A percentile compares a stretch with the other conserved stretches of the same genome.
Conservation (phyloP, 2,797 vertebrate genomes). For the Mormyrus hasselquistii region DNA sequence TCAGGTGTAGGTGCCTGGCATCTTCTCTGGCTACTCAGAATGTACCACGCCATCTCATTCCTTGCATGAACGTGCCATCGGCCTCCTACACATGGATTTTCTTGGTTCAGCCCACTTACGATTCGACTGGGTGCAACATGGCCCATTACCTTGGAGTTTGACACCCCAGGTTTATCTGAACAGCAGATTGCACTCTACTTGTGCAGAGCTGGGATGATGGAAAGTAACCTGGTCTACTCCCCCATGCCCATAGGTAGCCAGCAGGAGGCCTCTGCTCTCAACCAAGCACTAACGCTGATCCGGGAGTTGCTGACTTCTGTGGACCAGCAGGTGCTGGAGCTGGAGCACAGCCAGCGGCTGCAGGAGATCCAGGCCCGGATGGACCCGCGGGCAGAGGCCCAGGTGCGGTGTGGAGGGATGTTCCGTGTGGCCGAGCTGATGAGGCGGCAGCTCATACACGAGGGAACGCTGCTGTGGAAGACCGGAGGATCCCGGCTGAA, state of each 20-base stretch:
- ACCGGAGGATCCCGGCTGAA: conserved; percentile 74
- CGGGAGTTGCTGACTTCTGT: conserved; percentile 74
- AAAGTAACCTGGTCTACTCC: background rate
- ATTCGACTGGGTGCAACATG: background rate
- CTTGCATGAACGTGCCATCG: background rate
- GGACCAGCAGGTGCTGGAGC: conserved; percentile 78
- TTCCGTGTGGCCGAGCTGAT: conserved; percentile 78
- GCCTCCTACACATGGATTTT: background rate
- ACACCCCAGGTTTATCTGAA: background rate
- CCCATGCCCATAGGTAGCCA: conserved; percentile 36
- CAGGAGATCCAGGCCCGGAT: conserved; percentile 77
- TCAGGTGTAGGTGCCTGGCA: background rate
- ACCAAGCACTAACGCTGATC: conserved; percentile 58
- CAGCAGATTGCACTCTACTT: background rate
- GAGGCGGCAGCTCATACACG: conserved; percentile 75
- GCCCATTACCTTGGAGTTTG: background rate
- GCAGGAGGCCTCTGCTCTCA: conserved; percentile 64
- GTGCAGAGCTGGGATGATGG: background rate
- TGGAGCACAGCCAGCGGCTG: conserved; percentile 71
- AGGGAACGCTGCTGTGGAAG: conserved; percentile 80
- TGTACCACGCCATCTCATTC: background rate
- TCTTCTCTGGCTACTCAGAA: background rate
- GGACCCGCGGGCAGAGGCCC: conserved; percentile 66
- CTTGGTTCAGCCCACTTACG: background rate
- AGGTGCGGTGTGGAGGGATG: conserved; percentile 55